Base-by-base conservation (phyloP, 2,888 invertebrate genomes). In the Brachyptera risi region DNA sequence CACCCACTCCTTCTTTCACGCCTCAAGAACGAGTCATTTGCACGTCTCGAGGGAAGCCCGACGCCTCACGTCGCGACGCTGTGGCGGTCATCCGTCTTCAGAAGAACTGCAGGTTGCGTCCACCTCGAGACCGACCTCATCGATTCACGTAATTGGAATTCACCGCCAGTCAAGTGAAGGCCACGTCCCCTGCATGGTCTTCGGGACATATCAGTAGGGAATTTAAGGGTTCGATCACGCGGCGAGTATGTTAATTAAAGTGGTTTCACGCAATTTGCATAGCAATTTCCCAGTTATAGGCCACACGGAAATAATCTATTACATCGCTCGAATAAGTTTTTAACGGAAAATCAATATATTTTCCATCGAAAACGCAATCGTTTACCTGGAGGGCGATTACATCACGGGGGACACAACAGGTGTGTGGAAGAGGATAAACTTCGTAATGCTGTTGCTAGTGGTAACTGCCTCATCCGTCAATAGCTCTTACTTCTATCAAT, bases 71-170 rank as follows among this genome's bases (percentile, higher is more conserved):
- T n/a, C n/a, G n/a, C n/a, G n/a, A n/a, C n/a, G n/a, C 7, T 11
- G n/a, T 21, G 54, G 7, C 54, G 54, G 54, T 54, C 54, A 54
- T 54, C 35, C 19, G 37, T 54, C 54, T 21, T 54, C 54, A 21
- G 23, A 19, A n/a, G n/a, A n/a, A n/a, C 54, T 21, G 17, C 17
- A n/a, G 4, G 17, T 19, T 2, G 17, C 21, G 19, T 21, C 21
- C 17, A 44, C 44, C 19, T n/a, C n/a, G 19, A 15, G 37, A 21
- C 47, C 11, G 47, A 17, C 47, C 21, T 26, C 54, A 35, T 54
- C 54, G 37, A 54, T 37, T 54, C 35, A 15, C 37, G 17, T 54
- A 54, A 54, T 54, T 54, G 54, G 54, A 54, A 54, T 54, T 37
- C 54, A 31, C 50, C 50, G 27, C 26, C 24, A 24, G 21, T 15